A percentile compares a stretch with the other conserved stretches of the same genome.
These are phyloP conservation scores for Spilosoma lubricipeda DNA, from an alignment of 2,888 invertebrate genomes.

Conservation along the genomic window DNA sequence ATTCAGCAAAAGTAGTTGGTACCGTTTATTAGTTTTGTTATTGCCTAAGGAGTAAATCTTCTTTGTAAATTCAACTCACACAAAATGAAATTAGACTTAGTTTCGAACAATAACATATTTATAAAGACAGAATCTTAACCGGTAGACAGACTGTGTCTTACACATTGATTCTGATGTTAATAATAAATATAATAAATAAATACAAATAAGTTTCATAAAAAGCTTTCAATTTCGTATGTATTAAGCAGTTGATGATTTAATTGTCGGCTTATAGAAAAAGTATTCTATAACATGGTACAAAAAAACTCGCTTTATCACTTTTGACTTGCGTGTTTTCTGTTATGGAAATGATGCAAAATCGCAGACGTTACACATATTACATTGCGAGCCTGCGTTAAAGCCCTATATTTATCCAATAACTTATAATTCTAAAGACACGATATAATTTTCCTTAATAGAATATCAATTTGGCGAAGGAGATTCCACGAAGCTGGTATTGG, in stretches of 20 bases:
- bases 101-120: neutral
- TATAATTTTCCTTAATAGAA: neutral
- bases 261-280: neutral
- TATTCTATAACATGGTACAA: neutral
- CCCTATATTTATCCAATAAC: neutral
- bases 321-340: neutral
- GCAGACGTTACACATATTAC: neutral
- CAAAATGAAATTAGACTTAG: neutral
- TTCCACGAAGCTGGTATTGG: neutral
- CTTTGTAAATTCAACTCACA: conserved; percentile 6
- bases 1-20: conserved; percentile 14
- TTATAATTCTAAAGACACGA: neutral
- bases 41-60: neutral
- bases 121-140: neutral
- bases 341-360: neutral
- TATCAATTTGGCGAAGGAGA: neutral
- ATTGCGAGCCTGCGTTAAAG: neutral
- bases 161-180: neutral
- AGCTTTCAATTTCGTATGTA: neutral
- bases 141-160: no score
- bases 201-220: no score
- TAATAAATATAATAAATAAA: no score
- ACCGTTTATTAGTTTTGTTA: conserved; percentile 12
- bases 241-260: neutral
- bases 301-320: neutral